Base-by-base conservation (phyloP, 2,888 invertebrate species). In the Ectemnius cavifrons region DNA sequence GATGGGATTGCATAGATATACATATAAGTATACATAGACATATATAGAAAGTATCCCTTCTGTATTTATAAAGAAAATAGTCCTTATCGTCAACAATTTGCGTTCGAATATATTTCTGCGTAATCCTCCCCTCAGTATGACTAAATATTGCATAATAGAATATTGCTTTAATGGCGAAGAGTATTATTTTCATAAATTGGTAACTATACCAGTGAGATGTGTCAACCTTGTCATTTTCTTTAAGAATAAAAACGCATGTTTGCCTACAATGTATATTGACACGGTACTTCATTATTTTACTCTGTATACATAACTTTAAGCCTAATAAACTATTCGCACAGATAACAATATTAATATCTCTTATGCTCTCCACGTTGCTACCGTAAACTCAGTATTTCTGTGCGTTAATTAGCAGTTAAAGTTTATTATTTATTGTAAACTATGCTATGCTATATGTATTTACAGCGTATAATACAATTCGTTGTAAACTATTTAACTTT, bases 271-370 rank as follows among this genome's bases (percentile, higher is more conserved):
- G 14, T 58, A 73, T 16, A 11, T 59, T 14, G 56, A 62, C 65
- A 69, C 64, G 60, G 58, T 65, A 18, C 20, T 58, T 37, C 20
- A 8, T 28, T 47, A 63, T 37, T 18, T 63, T 66, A 63, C 56
- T 62, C 47, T 73, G 16, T 71, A 62, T 52, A 59, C 27, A 64
- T 65, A 23, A 64, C 60, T 73, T 67, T 27, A 75, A 45, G 63
- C 65, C 71, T 47, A 68, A 64, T 74, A 73, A 75, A 74, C 65
- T 49, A 73, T 65, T 66, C 45, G 20, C 66, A 69, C 49, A 71
- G 59, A 14, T 66, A 56, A 58, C 37, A 37, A 37, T 37, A 37
- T 37, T 37, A 37, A 37, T 37, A 37, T 37, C 37, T 37, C 23
- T 23, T 23, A 23, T 3, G 23, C 23, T 23, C 23, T 23, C 23